Evolutionary conservation across 1,140 invertebrate genomes (phyloP), one percentile per base, ranked within the genome.

Genomic region (Chrysopa pallens): DNA sequence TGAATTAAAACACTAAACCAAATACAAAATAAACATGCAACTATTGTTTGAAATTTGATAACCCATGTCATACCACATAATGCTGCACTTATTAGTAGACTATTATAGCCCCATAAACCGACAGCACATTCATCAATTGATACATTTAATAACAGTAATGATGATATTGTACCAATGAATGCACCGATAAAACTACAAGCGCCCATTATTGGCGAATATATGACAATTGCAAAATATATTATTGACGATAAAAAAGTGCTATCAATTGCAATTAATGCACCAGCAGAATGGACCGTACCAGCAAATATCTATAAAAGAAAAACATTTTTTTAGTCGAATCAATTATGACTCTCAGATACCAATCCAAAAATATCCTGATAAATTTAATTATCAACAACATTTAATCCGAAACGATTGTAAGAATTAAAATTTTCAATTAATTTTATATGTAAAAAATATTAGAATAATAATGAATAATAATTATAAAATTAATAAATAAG

Each of bases 71-170:
- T 59, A 36, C 60, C 64, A 27, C 62, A 64, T 9, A 66, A 48
- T 27, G 53, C 52, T 6, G 52, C 55, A 3, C 57, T 56, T 5
- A 60, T 60, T 9, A 68, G 37, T 14, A 66, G 46, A 44, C 56
- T 59, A 38, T 66, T 64, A 40, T 58, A 64, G 6, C 64, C 66
- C 62, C 62, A 66, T 2, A 61, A 13, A 5, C 66, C 66, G 1
- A 46, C 46, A 48, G 63, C 63, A 41, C 63, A 47, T 14, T 49
- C 51, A 8, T 51, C 48, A 8, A 48, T 45, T 0, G 59, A 50
- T 3, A 46, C 57, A 5, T 36, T 14, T 29, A 15, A 12, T 9
- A 35, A 15, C 9, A 14, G 36, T 11, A 53, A 61, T 65, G 64
- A 63, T 45, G 56, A 47, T 7, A 66, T 44, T 7, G 56, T 56